Evolutionary conservation across 1,140 invertebrate genomes (phyloP).

Genomic region (Apolygus lucorum): DNA sequence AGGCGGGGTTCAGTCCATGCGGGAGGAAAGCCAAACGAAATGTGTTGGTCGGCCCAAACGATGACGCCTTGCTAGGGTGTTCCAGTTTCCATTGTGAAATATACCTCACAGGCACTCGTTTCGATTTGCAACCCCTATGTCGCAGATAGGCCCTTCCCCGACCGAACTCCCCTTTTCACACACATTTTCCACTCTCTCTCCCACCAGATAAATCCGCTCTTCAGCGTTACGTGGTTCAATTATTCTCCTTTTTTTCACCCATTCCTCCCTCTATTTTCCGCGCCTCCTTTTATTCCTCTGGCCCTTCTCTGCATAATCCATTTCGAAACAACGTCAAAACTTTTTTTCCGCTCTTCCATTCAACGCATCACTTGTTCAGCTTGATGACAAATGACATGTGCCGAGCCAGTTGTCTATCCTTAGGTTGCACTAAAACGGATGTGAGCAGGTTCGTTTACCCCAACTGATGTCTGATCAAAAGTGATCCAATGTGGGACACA

Average conservation of each 20-base stretch:
- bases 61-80: background rate
- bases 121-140: background rate
- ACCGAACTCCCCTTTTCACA: background rate
- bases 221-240: background rate
- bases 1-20: background rate
- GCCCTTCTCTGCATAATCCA: background rate
- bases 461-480: too few relatives aligned
- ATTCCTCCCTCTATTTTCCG: too few relatives aligned
- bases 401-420: too few relatives aligned
- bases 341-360: too few relatives aligned
- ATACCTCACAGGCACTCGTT: background rate
- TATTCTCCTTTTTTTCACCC: background rate
- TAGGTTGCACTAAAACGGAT: too few relatives aligned
- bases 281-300: too few relatives aligned
- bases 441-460: too few relatives aligned
- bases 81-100: background rate
- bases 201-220: background rate
- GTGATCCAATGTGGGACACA: too few relatives aligned
- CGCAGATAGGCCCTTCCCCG: background rate
- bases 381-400: too few relatives aligned
- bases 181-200: background rate
- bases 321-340: too few relatives aligned
- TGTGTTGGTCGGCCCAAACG: background rate
- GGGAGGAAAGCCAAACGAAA: background rate
- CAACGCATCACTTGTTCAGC: too few relatives aligned